phyloP scores from a whole-genome alignment of 2,888 invertebrate species.

The Apamea crenata region DNA sequence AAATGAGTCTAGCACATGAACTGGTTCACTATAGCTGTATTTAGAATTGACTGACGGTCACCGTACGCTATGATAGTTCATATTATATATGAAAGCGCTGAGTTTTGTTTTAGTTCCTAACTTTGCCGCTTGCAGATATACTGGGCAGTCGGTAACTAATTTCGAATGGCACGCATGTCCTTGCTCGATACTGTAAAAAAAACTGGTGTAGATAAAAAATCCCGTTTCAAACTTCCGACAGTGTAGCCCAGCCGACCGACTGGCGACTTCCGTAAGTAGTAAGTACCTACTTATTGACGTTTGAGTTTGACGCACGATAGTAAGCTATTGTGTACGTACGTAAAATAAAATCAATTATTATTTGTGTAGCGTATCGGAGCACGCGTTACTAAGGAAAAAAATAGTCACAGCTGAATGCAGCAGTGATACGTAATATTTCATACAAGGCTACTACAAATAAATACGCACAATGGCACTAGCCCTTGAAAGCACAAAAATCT shows the following conservation, averaged over 20 bases:
- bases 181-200: neutral
- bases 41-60: no score
- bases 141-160: neutral
- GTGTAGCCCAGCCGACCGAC: no score
- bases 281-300: slow-evolving; percentile 18
- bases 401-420: neutral
- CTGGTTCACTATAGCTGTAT: no score
- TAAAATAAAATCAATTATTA: slow-evolving; percentile 42
- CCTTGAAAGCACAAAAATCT: slow-evolving; percentile 86
- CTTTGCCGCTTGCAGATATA: neutral
- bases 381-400: slow-evolving; percentile 16
- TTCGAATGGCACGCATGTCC: neutral
- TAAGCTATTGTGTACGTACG: neutral
- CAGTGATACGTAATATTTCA: slow-evolving; percentile 15
- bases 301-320: slow-evolving; percentile 8
- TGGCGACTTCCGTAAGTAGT: slow-evolving; percentile 6
- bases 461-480: slow-evolving; percentile 74
- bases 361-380: neutral
- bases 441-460: slow-evolving; percentile 27
- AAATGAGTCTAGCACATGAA: no score
- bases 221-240: slow-evolving; percentile 1
- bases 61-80: neutral
- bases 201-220: neutral
- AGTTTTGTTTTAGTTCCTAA: slow-evolving; percentile 7
- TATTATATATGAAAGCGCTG: neutral